phyloP scores from a whole-genome alignment of 2,113 vertebrate genomes.

The Corythornis madagascariensis region DNA sequence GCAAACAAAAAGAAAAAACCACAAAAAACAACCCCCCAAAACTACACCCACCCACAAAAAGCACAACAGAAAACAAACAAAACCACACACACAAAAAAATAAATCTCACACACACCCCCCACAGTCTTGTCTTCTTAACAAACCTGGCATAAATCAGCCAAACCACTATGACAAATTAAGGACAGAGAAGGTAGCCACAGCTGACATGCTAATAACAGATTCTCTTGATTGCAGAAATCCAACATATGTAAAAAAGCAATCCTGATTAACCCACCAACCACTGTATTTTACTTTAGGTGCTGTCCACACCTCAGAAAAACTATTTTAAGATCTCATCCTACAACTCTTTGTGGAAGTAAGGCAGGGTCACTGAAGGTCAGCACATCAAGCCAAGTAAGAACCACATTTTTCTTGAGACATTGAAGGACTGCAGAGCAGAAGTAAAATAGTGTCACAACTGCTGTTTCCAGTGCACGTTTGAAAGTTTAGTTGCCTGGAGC shows the following conservation, averaged over 20 bases:
- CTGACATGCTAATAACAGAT: not conserved
- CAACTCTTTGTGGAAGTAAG: not conserved
- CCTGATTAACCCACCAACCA: not conserved
- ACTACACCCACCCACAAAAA: too few relatives aligned
- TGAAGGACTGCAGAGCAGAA: not conserved
- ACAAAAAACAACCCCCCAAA: too few relatives aligned
- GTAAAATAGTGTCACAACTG: not conserved
- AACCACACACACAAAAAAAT: too few relatives aligned
- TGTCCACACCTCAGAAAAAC: not conserved
- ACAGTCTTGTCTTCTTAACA: not conserved
- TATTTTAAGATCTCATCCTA: not conserved
- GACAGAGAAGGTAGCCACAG: not conserved
- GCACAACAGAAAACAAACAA: too few relatives aligned
- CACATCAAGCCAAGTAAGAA: not conserved
- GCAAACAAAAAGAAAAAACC: too few relatives aligned
- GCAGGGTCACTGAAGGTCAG: not conserved
- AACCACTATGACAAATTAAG: not conserved
- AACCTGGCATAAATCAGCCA: not conserved
- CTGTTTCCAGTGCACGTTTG: not conserved
- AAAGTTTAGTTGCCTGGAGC: not conserved
- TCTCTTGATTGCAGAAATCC: not conserved
- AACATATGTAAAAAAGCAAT: not conserved
- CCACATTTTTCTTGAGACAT: not conserved
- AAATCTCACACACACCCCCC: too few relatives aligned
- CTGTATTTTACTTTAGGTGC: not conserved